phyloP scores from a whole-genome alignment of 2,797 vertebrate species.

The Pangasius krempfi region DNA sequence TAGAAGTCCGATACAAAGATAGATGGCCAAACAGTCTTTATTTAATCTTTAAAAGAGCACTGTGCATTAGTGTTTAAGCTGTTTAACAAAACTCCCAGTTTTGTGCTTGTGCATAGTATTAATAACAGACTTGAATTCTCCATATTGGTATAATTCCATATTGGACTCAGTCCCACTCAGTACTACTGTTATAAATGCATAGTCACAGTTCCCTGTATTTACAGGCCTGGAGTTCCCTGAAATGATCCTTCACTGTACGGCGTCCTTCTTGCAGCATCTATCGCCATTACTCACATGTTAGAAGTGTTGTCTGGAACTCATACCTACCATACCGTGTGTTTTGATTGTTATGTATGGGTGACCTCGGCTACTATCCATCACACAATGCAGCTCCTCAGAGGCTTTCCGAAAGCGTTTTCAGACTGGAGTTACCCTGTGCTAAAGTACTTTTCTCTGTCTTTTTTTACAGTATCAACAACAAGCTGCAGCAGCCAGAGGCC shows the following conservation, averaged over 20 bases:
- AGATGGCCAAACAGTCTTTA: neutral
- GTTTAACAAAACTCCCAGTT: neutral
- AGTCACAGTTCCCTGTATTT: neutral
- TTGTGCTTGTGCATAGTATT: neutral
- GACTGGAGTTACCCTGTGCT: slow-evolving; percentile 25
- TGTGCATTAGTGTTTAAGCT: neutral
- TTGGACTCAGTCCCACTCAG: neutral
- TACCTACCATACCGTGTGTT: slow-evolving; percentile 37
- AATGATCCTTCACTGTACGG: neutral
- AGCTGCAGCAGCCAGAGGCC: slow-evolving; percentile 97
- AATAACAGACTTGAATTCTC: neutral
- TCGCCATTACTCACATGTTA: slow-evolving; percentile 25
- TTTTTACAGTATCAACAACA: slow-evolving; percentile 95
- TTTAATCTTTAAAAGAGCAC: slow-evolving; percentile 3
- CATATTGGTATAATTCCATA: neutral
- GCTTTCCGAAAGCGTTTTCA: slow-evolving; percentile 3
- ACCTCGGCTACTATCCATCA: slow-evolving; percentile 47
- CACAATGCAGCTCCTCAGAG: slow-evolving; percentile 24
- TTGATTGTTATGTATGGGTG: slow-evolving; percentile 30
- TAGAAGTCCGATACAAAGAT: neutral
- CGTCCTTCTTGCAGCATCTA: neutral
- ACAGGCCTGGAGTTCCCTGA: neutral
- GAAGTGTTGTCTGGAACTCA: slow-evolving; percentile 17
- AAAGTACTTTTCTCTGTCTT: slow-evolving; percentile 25
- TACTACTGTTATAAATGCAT: slow-evolving; percentile 6